Evolutionary conservation across 2,797 vertebrate species (phyloP).

Genomic region (Catamblyrhynchus diadema): DNA sequence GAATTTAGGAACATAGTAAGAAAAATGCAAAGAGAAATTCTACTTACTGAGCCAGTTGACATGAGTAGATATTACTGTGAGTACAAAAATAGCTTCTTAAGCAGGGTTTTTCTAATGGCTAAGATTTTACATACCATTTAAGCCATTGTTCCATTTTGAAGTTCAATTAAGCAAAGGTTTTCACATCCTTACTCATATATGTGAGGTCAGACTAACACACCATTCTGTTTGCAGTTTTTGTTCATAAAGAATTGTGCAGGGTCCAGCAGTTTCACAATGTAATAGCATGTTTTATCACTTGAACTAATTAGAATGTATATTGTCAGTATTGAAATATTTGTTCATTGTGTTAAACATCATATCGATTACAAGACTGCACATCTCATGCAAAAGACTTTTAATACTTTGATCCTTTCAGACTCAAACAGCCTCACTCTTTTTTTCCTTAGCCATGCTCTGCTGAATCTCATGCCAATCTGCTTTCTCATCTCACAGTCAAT

Average conservation of each 20-base stretch:
- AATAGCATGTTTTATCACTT: neutral
- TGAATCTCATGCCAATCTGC: neutral
- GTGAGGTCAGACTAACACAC: neutral
- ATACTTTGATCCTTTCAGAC: neutral
- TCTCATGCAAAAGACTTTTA: neutral
- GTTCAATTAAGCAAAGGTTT: slow-evolving; percentile 25
- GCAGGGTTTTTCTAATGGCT: neutral
- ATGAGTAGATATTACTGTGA: neutral
- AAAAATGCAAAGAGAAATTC: neutral
- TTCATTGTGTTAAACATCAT: neutral
- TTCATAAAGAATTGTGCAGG: neutral
- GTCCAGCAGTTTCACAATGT: neutral
- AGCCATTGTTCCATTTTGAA: neutral
- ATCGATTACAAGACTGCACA: neutral
- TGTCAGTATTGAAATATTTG: slow-evolving; percentile 11
- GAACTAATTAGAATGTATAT: slow-evolving; percentile 35
- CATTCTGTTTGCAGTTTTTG: neutral
- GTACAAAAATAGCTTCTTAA: neutral
- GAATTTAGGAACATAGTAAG: neutral
- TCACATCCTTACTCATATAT: neutral
- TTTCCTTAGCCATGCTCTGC: neutral
- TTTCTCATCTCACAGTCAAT: neutral
- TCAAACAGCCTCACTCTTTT: neutral
- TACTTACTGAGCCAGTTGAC: neutral
- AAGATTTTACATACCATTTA: neutral